phyloP scores from a whole-genome alignment of 37 sponge, comb jelly and placozoan genomes.

The Ephydatia muelleri region DNA sequence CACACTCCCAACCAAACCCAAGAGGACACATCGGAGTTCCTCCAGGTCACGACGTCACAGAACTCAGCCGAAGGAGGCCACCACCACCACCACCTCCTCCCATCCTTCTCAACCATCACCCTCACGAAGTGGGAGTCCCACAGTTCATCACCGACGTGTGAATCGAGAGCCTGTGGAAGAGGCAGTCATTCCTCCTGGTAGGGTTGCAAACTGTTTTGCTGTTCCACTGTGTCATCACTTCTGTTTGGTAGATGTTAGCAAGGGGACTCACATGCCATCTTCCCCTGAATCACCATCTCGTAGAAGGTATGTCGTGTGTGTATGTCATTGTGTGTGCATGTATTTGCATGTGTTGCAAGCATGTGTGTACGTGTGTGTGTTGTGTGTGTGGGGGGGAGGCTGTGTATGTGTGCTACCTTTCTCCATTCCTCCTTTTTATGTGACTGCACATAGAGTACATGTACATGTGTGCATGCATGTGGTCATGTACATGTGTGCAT shows the following conservation, averaged over 20 bases:
- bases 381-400: neutral
- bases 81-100: neutral
- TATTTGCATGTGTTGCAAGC: conserved; percentile 9
- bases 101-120: neutral
- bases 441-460: no score
- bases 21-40: neutral
- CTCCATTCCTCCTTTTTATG: no score
- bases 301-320: conserved; percentile 2
- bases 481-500: neutral
- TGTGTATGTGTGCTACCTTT: neutral
- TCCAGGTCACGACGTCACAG: conserved; percentile 4
- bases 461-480: neutral
- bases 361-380: neutral
- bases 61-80: neutral
- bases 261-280: neutral
- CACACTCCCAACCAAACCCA: conserved; percentile 25
- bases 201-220: neutral
- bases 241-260: neutral
- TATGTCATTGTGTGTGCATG: conserved; percentile 25
- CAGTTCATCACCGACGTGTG: neutral
- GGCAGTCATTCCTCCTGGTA: neutral
- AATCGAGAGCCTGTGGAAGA: neutral
- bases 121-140: neutral
- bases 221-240: no score
- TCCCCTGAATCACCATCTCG: neutral